Evolutionary conservation across 1,140 invertebrate genomes (phyloP), one percentile per base, ranked within the genome.

Genomic region (Bombus waltoni): DNA sequence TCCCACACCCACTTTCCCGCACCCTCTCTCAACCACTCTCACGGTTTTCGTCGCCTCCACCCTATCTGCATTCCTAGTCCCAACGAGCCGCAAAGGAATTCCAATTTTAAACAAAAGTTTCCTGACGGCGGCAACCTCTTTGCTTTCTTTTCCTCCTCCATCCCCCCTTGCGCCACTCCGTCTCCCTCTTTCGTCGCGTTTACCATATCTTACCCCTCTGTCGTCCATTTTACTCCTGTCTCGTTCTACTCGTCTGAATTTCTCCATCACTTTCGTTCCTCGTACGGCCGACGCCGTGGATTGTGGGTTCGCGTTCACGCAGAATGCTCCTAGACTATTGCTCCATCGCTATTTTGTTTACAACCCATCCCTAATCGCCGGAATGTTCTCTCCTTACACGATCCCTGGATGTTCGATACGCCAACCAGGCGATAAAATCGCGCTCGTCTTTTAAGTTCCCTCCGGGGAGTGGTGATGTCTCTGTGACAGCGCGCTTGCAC

Each of bases 21-120:
- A 28, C 72, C 71, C 82, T 28, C 38, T 65, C 42, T 32, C 28
- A 77, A 44, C 81, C 57, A 53, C 74, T 65, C 84, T 89, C 86
- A 87, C 73, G 90, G 89, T 92, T 91, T 92, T 92, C 89, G 92
- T 92, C 92, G 91, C 86, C 88, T 89, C 79, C 92, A 65, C 88
- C 89, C 92, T 88, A 93, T 93, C 92, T 93, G 93, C 92, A 93
- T 93, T 93, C 92, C 93, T 91, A 92, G 91, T 91, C 89, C 83
- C 92, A 93, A 93, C 92, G 92, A 93, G 93, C 93, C 93, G 91
- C 92, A 93, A 93, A 93, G 93, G 93, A 93, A 93, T 93, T 93
- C 92, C 93, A 93, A 93, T 93, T 93, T 93, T 93, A 93, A 93
- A 93, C 93, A 93, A 93, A 93, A 93, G 93, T 93, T 93, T 93